phyloP scores from a whole-genome alignment of 2,888 invertebrate genomes.

The Cataglyphis rosenhaueri region DNA sequence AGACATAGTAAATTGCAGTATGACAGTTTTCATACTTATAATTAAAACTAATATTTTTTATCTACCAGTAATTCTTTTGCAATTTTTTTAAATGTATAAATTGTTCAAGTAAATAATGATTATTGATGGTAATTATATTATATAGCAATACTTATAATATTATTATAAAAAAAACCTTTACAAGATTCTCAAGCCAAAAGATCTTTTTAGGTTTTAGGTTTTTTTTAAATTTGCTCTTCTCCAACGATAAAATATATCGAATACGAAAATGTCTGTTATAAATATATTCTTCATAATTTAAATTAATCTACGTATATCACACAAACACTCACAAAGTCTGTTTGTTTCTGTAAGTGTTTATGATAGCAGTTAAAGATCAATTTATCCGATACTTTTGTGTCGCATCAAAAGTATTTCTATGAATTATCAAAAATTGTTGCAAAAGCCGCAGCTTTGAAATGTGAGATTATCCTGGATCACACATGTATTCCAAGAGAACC shows the following conservation, averaged over 20 bases:
- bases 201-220: not conserved
- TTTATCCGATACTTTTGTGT: not conserved
- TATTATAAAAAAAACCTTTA: not conserved
- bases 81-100: not conserved
- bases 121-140: not conserved
- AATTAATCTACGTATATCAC: not conserved
- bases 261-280: not conserved
- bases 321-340: not conserved
- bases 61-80: not conserved
- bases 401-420: not conserved
- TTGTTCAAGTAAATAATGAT: not conserved
- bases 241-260: not conserved
- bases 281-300: not conserved
- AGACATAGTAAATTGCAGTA: not conserved
- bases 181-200: not conserved
- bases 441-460: constrained; percentile 38
- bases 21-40: not conserved
- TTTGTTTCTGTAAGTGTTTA: not conserved
- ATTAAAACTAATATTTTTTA: not conserved
- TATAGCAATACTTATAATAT: not conserved
- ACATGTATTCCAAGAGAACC: constrained; percentile 22
- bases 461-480: constrained; percentile 32
- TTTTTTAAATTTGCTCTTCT: not conserved
- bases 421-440: constrained; percentile 5
- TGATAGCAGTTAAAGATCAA: not conserved